Evolutionary conservation across 2,797 vertebrate genomes (phyloP), one percentile per base, ranked within the genome.

Genomic region (Platalea minor): DNA sequence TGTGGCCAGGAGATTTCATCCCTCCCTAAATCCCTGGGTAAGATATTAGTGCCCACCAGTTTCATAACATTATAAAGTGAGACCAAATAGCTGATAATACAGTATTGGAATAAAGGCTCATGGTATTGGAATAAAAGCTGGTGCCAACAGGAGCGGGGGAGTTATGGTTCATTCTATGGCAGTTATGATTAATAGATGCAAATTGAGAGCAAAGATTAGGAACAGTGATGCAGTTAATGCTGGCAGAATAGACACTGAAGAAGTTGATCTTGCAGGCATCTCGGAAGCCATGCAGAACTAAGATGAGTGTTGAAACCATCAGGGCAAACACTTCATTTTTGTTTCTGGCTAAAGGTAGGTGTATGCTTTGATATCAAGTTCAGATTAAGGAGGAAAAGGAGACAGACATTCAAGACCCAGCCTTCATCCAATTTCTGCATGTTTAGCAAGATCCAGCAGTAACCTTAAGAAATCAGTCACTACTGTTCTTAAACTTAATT

Each of bases 181-280:
- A 80, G 76, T 78, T 94, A 64, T 93, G 85, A 96, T 69, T 96
- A 91, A 95, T 8, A 86, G 73, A 57, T 93, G 61, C 41, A 93
- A 95, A 95, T 51, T 72, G 76, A 91, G 57, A 88, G 53, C 3
- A 17, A 78, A 68, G 31, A 88, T 90, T 85, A 89, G n/a, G 48
- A 94, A 37, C 60, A 76, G 59, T 72, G 88, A 88, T 88, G 64
- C 20, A 87, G 23, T 76, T 91, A 78, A 79, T 73, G 41, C 2
- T 1, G 35, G 13, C 14, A 74, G 43, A 33, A 74, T 46, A 83
- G n/a, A 7, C 19, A 51, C 26, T 65, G 63, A 85, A 85, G 33
- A 89, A 39, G 12, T 87, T 78, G 11, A 28, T 91, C 33, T 41
- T 77, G 31, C 67, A 85, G 43, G 45, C 26, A 50, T 31, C 78